Evolutionary conservation across 2,888 invertebrate genomes (phyloP).

Genomic region (Pardosa pseudoannulata): DNA sequence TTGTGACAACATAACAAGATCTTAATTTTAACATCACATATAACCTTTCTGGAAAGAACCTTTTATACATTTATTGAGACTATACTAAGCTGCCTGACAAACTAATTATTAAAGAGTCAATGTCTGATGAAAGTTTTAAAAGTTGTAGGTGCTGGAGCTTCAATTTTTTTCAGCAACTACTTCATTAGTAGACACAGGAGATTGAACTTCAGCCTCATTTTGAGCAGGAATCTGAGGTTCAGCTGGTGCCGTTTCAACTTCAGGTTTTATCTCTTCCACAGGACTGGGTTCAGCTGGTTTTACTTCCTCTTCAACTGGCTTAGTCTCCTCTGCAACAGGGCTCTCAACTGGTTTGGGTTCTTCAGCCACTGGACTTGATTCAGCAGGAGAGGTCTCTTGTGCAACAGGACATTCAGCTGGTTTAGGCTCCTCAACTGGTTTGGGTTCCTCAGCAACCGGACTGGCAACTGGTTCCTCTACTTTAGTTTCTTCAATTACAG

Average conservation of each 20-base stretch:
- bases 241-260: conserved; percentile 19
- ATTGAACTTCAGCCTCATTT: background rate
- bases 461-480: background rate
- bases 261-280: conserved; percentile 17
- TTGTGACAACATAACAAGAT: no score
- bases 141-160: no score
- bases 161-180: no score
- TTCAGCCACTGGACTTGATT: background rate
- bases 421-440: conserved; percentile 19
- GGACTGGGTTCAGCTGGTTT: conserved; percentile 15
- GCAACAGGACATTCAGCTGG: background rate
- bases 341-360: conserved; percentile 22
- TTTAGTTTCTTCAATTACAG: background rate
- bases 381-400: background rate
- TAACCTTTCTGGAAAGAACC: no score
- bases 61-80: no score
- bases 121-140: no score
- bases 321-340: background rate
- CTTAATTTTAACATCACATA: no score
- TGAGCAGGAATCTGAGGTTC: background rate
- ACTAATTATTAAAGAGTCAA: no score
- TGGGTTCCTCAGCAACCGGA: conserved; percentile 1
- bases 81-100: no score
- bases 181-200: conserved; percentile 20
- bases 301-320: background rate